Conservation (phyloP, 2,888 invertebrate species). For the Drosophila tanythrix region DNA sequence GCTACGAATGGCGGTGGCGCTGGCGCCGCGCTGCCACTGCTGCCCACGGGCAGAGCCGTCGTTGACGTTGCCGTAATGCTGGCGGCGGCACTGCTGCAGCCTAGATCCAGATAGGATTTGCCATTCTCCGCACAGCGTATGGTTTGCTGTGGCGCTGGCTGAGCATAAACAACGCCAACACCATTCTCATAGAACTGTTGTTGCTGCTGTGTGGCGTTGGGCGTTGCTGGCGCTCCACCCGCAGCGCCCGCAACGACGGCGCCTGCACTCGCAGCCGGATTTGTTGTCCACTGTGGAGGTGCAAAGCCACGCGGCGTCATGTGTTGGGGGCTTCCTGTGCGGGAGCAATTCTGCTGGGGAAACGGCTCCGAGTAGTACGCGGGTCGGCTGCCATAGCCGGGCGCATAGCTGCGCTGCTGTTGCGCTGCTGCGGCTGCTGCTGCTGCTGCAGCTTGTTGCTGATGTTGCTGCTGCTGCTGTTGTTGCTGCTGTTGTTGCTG, state of each 20-base stretch:
- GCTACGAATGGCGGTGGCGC: conserved; percentile 50
- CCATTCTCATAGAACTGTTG: conserved; percentile 68
- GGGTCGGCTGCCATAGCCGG: conserved; percentile 82
- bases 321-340: conserved; percentile 86
- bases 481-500: conserved; percentile 43
- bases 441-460: conserved; percentile 49
- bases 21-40: conserved; percentile 24
- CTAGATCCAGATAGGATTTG: conserved; percentile 94
- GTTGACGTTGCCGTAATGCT: conserved; percentile 45
- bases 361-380: conserved; percentile 85
- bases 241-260: conserved; percentile 10
- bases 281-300: conserved; percentile 74
- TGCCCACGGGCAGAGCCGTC: conserved; percentile 31
- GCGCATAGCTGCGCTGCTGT: conserved; percentile 71
- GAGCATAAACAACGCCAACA: conserved; percentile 82
- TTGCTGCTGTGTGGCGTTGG: conserved; percentile 48
- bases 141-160: conserved; percentile 92
- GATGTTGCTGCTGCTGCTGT: conserved; percentile 38
- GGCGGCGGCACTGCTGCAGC: conserved; percentile 87
- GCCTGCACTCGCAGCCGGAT: conserved; percentile 18
- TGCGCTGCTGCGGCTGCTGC: conserved; percentile 55
- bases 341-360: conserved; percentile 85
- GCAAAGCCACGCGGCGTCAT: conserved; percentile 77
- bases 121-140: conserved; percentile 95
- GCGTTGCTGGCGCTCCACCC: conserved; percentile 23